These are phyloP conservation scores for Aviceda subcristata DNA, from an alignment of 2,113 vertebrate species.

Conservation along the genomic window DNA sequence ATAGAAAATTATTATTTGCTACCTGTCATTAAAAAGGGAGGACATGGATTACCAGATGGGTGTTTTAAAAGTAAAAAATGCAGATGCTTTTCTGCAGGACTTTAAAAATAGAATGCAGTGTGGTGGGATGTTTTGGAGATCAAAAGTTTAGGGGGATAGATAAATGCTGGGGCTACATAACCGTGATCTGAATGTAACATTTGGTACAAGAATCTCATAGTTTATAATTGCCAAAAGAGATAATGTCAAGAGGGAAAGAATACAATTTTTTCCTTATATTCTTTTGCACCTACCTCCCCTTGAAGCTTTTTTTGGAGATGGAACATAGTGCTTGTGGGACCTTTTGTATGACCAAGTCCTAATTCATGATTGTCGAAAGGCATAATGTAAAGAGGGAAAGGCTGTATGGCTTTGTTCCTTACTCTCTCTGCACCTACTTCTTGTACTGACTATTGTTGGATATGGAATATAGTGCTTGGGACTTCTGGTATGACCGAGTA, in stretches of 20 bases:
- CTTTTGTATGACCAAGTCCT: not conserved
- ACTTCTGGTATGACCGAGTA: not conserved
- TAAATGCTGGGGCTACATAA: not conserved
- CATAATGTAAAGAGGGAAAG: not conserved
- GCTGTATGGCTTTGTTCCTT: not conserved
- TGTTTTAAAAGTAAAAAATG: not conserved
- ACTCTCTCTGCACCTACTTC: not conserved
- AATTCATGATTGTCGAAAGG: not conserved
- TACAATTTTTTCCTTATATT: not conserved
- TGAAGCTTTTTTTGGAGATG: not conserved
- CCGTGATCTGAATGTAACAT: not conserved
- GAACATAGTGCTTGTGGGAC: not conserved
- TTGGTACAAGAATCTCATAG: not conserved
- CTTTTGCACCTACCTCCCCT: not conserved
- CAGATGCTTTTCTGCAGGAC: not conserved
- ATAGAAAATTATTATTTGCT: not conserved
- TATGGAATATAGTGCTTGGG: not conserved
- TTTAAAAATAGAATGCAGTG: not conserved
- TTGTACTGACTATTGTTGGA: not conserved
- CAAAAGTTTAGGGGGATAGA: not conserved
- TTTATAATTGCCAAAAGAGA: not conserved
- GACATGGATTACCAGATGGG: not conserved
- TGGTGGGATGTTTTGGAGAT: not conserved
- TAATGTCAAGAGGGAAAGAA: not conserved
- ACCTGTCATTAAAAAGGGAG: not conserved